Conservation (phyloP, 2,113 vertebrate genomes). For the Eubucco bourcierii region DNA sequence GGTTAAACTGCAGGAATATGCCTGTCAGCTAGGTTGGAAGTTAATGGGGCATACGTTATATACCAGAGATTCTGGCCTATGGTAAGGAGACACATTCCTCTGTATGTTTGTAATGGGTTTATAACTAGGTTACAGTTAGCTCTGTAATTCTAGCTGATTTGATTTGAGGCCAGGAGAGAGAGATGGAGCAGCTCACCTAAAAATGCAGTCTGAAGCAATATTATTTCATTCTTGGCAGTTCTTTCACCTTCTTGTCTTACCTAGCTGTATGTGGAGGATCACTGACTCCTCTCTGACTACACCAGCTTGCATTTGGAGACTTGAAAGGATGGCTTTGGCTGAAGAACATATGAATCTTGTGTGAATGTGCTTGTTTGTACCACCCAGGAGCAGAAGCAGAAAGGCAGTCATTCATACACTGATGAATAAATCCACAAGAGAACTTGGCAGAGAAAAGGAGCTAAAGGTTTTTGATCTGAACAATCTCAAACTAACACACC, state of each 20-base stretch:
- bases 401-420: neutral
- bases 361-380: rapidly evolving
- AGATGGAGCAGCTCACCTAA: neutral
- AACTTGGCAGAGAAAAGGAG: neutral
- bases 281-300: neutral
- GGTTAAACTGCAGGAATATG: neutral
- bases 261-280: neutral
- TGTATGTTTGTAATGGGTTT: neutral
- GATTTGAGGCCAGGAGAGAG: neutral
- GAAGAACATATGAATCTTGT: neutral
- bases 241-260: neutral
- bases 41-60: neutral
- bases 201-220: neutral
- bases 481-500: neutral
- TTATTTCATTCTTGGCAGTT: conserved; percentile 19
- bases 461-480: neutral
- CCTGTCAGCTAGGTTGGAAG: neutral
- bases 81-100: neutral
- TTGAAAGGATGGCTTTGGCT: neutral
- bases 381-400: neutral
- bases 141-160: neutral
- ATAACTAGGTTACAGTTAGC: neutral
- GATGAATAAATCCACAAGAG: neutral
- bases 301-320: neutral
- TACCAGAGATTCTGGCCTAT: neutral